These are phyloP conservation scores for Mastomys coucha DNA, from an alignment of 2,113 vertebrate species.

Conservation along the genomic window DNA sequence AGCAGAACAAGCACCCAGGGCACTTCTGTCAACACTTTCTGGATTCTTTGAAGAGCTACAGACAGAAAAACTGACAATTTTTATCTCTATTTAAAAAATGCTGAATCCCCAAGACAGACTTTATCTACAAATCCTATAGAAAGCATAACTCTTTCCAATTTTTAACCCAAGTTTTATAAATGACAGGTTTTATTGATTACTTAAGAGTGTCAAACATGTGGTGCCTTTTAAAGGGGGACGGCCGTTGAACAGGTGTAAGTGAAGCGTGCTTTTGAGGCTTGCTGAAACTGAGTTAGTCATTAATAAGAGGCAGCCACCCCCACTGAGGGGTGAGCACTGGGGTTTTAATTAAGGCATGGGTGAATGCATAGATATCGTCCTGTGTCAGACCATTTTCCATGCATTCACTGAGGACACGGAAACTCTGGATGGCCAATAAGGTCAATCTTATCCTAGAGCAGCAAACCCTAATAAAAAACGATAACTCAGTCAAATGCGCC, in stretches of 20 bases:
- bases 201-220: slow-evolving; percentile 5
- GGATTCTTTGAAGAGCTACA: slow-evolving; percentile 27
- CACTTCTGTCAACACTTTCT: not conserved
- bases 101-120: slow-evolving; percentile 42
- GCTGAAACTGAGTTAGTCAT: slow-evolving; percentile 54
- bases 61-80: not conserved
- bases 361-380: not conserved
- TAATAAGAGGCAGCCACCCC: slow-evolving; percentile 52
- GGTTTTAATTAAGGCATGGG: slow-evolving; percentile 50
- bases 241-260: not conserved
- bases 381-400: slow-evolving; percentile 56
- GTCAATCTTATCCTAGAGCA: slow-evolving; percentile 46
- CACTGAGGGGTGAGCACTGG: slow-evolving; percentile 23
- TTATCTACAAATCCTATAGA: slow-evolving; percentile 54
- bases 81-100: not conserved
- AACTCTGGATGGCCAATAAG: slow-evolving; percentile 44
- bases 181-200: slow-evolving; percentile 39
- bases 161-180: slow-evolving; percentile 56
- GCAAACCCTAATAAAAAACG: slow-evolving; percentile 45
- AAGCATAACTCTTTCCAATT: slow-evolving; percentile 53
- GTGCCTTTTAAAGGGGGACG: slow-evolving; percentile 29
- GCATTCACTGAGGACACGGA: not conserved
- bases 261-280: not conserved
- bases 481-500: slow-evolving; percentile 18
- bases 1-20: not conserved